Evolutionary conservation across 2,113 vertebrate genomes (phyloP).

Genomic region (Raja brachyura): DNA sequence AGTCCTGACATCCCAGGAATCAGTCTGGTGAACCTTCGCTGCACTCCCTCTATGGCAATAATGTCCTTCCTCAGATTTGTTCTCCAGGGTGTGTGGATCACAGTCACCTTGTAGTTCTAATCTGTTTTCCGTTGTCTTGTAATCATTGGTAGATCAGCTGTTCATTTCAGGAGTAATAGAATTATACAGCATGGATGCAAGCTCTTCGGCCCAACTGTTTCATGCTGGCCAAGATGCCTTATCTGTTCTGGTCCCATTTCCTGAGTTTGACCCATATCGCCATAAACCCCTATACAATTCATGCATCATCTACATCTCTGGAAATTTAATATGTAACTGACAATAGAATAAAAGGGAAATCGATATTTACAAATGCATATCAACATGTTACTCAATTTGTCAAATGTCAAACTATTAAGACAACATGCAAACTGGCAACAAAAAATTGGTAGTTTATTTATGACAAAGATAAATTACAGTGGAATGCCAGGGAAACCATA

Average conservation of each 20-base stretch:
- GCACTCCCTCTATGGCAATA: no score
- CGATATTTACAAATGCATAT: not conserved
- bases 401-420: not conserved
- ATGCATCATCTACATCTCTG: not conserved
- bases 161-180: no score
- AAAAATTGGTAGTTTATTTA: not conserved
- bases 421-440: not conserved
- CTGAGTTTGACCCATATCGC: no score
- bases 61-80: no score
- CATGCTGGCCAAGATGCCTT: no score
- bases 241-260: no score
- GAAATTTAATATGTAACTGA: not conserved
- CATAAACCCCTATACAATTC: no score
- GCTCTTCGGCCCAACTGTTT: no score
- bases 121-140: not conserved
- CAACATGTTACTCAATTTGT: not conserved
- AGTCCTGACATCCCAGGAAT: no score
- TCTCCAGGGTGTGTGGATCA: not conserved
- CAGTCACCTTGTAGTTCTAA: not conserved
- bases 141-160: not conserved
- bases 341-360: not conserved
- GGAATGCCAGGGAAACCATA: not conserved
- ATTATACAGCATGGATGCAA: no score
- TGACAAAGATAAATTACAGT: not conserved
- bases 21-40: no score